Evolutionary conservation across 2,797 vertebrate species (phyloP).

Genomic region (Mus minutoides): DNA sequence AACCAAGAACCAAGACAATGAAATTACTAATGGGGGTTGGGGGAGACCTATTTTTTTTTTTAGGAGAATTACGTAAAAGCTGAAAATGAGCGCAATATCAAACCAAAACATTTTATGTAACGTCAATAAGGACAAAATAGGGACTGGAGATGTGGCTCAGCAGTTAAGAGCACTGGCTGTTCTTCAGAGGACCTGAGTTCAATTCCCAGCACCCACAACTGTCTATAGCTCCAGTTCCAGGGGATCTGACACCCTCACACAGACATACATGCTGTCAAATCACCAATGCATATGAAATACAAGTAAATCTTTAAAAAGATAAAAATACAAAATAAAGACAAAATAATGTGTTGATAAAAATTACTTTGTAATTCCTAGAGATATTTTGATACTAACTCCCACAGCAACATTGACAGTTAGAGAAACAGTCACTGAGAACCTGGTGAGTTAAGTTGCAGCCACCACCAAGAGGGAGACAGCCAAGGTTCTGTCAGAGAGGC

Average conservation of each 20-base stretch:
- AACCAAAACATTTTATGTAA: conserved; percentile 43
- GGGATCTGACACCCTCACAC: background rate
- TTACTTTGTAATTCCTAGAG: conserved; percentile 1
- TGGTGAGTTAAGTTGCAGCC: conserved; percentile 70
- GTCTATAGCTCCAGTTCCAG: background rate
- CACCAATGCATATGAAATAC: background rate
- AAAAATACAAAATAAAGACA: background rate
- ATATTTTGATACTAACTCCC: conserved; percentile 52
- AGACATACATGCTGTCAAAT: background rate
- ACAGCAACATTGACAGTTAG: conserved; percentile 22
- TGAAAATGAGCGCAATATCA: conserved; percentile 42
- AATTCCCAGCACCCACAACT: background rate
- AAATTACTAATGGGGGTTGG: background rate
- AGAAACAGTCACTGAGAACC: conserved; percentile 17
- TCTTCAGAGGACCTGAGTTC: background rate
- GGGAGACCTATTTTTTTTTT: background rate
- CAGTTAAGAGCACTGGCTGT: background rate
- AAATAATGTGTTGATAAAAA: background rate
- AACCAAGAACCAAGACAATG: conserved; percentile 11
- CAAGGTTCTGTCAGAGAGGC: conserved; percentile 64
- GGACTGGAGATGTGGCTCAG: background rate
- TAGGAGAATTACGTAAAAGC: conserved; percentile 36
- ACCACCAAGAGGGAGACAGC: conserved; percentile 46
- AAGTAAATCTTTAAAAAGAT: background rate
- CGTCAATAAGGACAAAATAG: conserved; percentile 24